These are phyloP conservation scores for Stictonetta naevosa DNA, from an alignment of 2,113 vertebrate species.

Conservation along the genomic window DNA sequence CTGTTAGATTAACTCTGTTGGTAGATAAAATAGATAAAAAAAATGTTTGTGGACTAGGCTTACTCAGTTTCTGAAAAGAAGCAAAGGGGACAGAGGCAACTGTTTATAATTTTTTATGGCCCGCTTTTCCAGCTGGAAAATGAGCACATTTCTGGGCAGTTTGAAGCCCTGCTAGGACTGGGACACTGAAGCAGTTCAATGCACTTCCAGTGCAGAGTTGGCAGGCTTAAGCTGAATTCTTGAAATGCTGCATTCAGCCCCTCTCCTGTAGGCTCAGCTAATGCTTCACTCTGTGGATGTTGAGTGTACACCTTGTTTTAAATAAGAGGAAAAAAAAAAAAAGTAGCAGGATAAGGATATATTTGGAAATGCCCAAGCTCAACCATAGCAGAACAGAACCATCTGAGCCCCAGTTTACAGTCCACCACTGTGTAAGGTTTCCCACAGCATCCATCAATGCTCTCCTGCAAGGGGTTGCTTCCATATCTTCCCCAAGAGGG, in stretches of 20 bases:
- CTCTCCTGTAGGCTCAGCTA: not conserved
- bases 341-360: not conserved
- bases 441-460: not conserved
- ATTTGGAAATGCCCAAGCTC: not conserved
- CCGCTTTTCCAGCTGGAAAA: not conserved
- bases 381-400: not conserved
- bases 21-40: not conserved
- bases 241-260: not conserved
- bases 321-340: not conserved
- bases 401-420: not conserved
- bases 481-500: not conserved
- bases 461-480: not conserved
- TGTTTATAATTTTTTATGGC: not conserved
- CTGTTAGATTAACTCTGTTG: slow-evolving; percentile 18
- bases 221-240: not conserved
- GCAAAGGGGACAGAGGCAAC: not conserved
- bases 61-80: not conserved
- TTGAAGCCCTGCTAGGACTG: not conserved
- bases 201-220: not conserved
- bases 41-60: not conserved
- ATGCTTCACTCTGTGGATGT: not conserved
- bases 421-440: not conserved
- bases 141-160: not conserved
- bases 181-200: not conserved
- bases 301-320: not conserved